These are phyloP conservation scores for Drosophila sucinea DNA, from an alignment of 1,140 invertebrate genomes.

Conservation along the genomic window DNA sequence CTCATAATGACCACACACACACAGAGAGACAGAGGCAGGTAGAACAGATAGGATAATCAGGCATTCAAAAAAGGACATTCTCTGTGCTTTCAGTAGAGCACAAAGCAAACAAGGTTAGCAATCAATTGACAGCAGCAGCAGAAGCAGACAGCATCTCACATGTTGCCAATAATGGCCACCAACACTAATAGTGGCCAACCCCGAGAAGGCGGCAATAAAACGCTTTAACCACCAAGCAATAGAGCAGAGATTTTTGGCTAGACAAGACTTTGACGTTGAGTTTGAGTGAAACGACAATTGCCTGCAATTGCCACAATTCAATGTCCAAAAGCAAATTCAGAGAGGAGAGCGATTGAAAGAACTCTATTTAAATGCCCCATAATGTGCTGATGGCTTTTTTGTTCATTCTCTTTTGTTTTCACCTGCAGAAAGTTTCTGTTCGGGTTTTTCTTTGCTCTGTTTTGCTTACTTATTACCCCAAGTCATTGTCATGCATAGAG, in stretches of 20 bases:
- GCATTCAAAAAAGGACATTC: background rate
- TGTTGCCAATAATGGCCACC: conserved; percentile 57
- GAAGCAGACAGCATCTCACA: conserved; percentile 3
- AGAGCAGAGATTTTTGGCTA: background rate
- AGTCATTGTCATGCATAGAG: conserved; percentile 62
- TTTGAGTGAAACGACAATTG: conserved; percentile 29
- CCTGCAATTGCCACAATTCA: conserved; percentile 15
- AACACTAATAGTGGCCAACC: too few relatives aligned
- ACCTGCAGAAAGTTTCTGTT: background rate
- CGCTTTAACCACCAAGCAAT: conserved; percentile 45
- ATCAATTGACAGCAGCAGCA: conserved; percentile 52
- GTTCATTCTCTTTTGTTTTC: background rate
- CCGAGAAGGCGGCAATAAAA: conserved; percentile 21
- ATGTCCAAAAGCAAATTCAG: background rate
- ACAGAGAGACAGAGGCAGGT: background rate
- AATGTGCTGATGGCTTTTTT: conserved; percentile 7
- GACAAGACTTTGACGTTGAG: too few relatives aligned
- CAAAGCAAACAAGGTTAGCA: conserved; percentile 45
- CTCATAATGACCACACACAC: conserved; percentile 14
- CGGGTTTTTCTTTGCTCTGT: conserved; percentile 11
- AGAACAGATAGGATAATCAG: conserved; percentile 1
- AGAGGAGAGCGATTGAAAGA: background rate
- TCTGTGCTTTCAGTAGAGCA: too few relatives aligned
- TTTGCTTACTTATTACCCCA: conserved; percentile 48
- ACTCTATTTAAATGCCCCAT: background rate